phyloP scores from a whole-genome alignment of 2,888 invertebrate genomes.

The Elaeidobius kamerunicus region DNA sequence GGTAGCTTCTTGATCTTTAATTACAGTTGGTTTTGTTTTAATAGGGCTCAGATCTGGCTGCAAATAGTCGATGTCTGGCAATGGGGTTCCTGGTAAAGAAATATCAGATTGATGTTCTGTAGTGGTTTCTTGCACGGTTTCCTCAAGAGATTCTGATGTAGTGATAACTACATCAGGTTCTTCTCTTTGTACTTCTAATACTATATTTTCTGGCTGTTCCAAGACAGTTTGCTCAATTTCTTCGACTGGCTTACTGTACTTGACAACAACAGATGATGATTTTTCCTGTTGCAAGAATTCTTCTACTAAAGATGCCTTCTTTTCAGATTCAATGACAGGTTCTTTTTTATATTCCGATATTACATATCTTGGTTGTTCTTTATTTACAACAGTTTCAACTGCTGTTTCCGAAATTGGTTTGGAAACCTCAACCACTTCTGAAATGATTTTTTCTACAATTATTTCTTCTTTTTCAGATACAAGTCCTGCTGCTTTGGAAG shows the following conservation, averaged over 20 bases:
- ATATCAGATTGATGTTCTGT: background rate
- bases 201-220: no score
- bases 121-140: background rate
- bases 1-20: background rate
- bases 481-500: no score
- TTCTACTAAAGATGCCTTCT: background rate
- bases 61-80: conserved; percentile 27
- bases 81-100: conserved; percentile 5
- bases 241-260: no score
- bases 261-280: background rate
- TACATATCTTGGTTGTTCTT: background rate
- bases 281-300: background rate
- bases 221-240: background rate
- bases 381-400: conserved; percentile 2
- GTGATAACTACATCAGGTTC: no score
- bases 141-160: no score
- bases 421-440: background rate
- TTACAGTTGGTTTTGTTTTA: conserved; percentile 2
- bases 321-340: background rate
- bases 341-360: conserved; percentile 3
- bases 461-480: background rate
- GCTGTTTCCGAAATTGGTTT: background rate
- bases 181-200: no score
- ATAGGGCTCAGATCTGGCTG: conserved; percentile 16
- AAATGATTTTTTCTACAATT: background rate